Conservation (phyloP, 2,888 invertebrate species). For the Uloborus plumipes region DNA sequence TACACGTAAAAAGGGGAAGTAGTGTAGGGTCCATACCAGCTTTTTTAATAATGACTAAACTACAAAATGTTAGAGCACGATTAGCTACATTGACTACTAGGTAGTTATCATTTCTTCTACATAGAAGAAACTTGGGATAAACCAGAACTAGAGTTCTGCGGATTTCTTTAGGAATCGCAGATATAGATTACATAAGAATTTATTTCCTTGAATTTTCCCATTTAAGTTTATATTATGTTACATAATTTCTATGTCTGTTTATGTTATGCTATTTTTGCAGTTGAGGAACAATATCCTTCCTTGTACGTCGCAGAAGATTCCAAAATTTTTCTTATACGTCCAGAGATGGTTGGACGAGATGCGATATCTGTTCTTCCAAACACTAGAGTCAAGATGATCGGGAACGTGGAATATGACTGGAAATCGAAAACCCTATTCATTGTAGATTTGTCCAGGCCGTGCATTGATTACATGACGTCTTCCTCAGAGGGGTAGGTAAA, state of each 20-base stretch:
- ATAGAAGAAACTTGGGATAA: too few relatives aligned
- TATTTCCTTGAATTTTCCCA: too few relatives aligned
- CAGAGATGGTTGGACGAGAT: constrained; percentile 77
- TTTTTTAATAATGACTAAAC: too few relatives aligned
- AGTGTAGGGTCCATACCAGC: too few relatives aligned
- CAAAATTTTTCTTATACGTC: constrained; percentile 77
- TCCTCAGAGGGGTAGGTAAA: constrained; percentile 13
- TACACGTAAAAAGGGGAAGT: too few relatives aligned
- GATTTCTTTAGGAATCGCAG: too few relatives aligned
- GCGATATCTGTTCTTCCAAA: constrained; percentile 56
- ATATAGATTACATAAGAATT: too few relatives aligned
- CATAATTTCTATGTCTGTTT: background rate
- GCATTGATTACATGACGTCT: constrained; percentile 39
- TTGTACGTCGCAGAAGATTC: constrained; percentile 77
- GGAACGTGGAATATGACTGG: constrained; percentile 79
- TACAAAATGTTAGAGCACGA: too few relatives aligned
- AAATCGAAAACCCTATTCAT: constrained; percentile 72
- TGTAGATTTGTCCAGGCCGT: constrained; percentile 72
- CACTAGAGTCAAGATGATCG: constrained; percentile 72
- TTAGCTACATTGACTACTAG: too few relatives aligned
- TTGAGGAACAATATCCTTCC: constrained; percentile 72
- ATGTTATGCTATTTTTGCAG: constrained; percentile 69
- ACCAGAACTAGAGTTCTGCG: too few relatives aligned
- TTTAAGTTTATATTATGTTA: background rate
- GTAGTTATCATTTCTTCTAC: too few relatives aligned